phyloP scores from a whole-genome alignment of 2,797 vertebrate genomes.

The Centroberyx gerrardi region DNA sequence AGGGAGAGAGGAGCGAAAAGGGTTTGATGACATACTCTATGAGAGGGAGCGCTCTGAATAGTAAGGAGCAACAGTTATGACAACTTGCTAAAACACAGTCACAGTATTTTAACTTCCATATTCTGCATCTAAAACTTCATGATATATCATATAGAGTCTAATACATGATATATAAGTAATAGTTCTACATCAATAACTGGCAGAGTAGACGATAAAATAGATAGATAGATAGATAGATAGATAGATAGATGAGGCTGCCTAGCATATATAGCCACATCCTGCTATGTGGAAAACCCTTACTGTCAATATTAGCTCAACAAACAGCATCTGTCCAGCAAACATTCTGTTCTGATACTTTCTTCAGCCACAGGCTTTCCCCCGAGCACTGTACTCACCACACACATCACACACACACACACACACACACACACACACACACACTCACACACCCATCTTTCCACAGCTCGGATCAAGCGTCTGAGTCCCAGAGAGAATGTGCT shows the following conservation, averaged over 20 bases:
- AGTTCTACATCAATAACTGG: not conserved
- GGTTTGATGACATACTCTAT: constrained; percentile 3
- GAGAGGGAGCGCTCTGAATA: constrained; percentile 9
- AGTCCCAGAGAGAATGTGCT: constrained; percentile 4
- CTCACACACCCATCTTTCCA: constrained; percentile 28
- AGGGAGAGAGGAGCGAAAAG: not conserved
- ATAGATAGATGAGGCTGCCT: constrained; percentile 20
- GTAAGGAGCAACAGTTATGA: constrained; percentile 7
- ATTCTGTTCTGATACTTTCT: constrained; percentile 36
- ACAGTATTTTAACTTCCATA: not conserved
- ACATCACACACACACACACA: constrained; percentile 15
- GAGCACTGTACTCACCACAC: constrained; percentile 9
- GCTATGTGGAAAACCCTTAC: constrained; percentile 44
- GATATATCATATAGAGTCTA: not conserved
- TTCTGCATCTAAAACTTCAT: not conserved
- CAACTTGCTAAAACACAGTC: not conserved
- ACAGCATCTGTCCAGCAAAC: constrained; percentile 48
- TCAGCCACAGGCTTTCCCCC: constrained; percentile 22
- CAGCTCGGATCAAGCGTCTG: not conserved
- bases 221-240: not conserved
- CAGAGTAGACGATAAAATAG: not conserved
- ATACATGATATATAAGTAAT: not conserved
- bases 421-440: constrained; percentile 10
- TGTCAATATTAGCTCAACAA: constrained; percentile 75
- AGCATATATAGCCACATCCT: constrained; percentile 54